Evolutionary conservation across 2,888 invertebrate genomes (phyloP).

Genomic region (Scaptomyza caliginosa): DNA sequence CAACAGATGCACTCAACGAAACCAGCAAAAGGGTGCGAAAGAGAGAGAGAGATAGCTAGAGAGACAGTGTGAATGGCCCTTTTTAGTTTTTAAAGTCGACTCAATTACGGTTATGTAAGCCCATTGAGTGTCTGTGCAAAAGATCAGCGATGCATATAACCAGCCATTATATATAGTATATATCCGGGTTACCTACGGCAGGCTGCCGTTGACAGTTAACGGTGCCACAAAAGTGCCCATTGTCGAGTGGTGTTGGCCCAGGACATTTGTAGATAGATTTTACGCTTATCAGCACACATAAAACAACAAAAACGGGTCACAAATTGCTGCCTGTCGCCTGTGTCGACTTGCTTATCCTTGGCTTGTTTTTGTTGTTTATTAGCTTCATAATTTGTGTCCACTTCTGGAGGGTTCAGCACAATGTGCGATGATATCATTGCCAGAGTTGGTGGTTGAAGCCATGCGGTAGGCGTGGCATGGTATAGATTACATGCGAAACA

Average conservation of each 20-base stretch:
- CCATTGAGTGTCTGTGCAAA: constrained; percentile 34
- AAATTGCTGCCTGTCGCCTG: constrained; percentile 52
- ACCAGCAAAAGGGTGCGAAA: constrained; percentile 5
- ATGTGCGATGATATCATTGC: constrained; percentile 16
- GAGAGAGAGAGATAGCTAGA: not conserved
- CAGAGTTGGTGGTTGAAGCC: constrained; percentile 45
- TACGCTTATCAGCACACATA: constrained; percentile 75
- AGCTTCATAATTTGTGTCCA: constrained; percentile 78
- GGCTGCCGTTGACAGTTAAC: constrained; percentile 70
- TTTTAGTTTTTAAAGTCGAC: constrained; percentile 28
- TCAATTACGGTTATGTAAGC: constrained; percentile 71
- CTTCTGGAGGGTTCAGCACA: constrained; percentile 43
- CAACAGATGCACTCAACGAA: constrained; percentile 68
- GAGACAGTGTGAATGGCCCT: constrained; percentile 9
- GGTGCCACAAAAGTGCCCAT: constrained; percentile 37
- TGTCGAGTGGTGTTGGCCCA: constrained; percentile 53
- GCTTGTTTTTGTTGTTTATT: constrained; percentile 66
- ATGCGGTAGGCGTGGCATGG: constrained; percentile 69
- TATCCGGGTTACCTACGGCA: constrained; percentile 35
- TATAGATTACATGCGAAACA: constrained; percentile 74
- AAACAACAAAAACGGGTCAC: constrained; percentile 33
- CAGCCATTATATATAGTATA: constrained; percentile 23
- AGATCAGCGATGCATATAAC: constrained; percentile 76
- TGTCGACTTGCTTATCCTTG: constrained; percentile 38
- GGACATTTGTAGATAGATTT: constrained; percentile 61